A percentile compares a stretch with the other conserved stretches of the same genome.
phyloP scores from a whole-genome alignment of 1,140 invertebrate species.

The Drosophila nikananu region DNA sequence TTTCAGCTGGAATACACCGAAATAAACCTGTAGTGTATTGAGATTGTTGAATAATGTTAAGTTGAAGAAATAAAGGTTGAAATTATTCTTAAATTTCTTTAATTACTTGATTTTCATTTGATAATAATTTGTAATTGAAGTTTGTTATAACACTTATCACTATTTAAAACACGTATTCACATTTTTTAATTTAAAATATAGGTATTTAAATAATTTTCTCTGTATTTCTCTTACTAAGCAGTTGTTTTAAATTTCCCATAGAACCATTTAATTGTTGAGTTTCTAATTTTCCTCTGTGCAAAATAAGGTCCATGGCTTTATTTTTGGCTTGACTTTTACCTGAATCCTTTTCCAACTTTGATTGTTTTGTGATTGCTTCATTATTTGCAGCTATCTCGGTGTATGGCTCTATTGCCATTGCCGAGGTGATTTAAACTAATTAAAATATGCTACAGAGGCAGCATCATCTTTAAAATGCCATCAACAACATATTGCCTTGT shows the following conservation, averaged over 20 bases:
- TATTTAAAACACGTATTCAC: too few relatives aligned
- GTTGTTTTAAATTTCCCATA: background rate
- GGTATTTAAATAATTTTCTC: background rate
- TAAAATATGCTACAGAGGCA: conserved; percentile 55
- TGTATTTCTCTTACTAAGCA: background rate
- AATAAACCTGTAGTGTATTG: background rate
- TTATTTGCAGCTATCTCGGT: conserved; percentile 12
- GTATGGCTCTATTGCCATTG: conserved; percentile 10
- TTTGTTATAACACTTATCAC: too few relatives aligned
- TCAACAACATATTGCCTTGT: conserved; percentile 67
- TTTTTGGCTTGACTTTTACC: background rate
- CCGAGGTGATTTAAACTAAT: conserved; percentile 53
- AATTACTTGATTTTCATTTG: background rate
- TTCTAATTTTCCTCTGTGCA: background rate
- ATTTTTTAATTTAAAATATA: background rate
- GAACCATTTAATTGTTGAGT: background rate
- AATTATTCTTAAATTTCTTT: too few relatives aligned
- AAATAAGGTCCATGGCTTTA: background rate
- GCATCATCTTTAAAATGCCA: conserved; percentile 62
- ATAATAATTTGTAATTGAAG: background rate
- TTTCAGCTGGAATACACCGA: background rate
- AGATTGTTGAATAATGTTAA: background rate
- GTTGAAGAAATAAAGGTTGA: background rate
- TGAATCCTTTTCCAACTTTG: conserved; percentile 5
- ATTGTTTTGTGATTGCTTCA: conserved; percentile 36